Evolutionary conservation across 2,113 vertebrate genomes (phyloP).

Genomic region (Eolophus roseicapilla): DNA sequence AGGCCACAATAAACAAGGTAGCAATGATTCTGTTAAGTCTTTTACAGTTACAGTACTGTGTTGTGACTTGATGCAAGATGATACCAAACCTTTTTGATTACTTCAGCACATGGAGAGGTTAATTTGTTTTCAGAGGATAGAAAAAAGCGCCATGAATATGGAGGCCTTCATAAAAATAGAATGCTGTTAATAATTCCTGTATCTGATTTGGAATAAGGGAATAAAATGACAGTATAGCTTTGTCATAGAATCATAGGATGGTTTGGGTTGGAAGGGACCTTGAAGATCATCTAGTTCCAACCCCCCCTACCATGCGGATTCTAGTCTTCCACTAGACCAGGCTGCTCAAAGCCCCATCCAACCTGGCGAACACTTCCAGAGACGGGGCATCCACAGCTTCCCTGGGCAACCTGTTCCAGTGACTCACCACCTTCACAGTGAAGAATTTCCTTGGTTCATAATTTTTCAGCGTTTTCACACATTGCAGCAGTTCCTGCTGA

Average conservation of each 20-base stretch:
- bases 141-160: background rate
- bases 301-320: background rate
- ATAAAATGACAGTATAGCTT: background rate
- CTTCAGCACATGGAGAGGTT: background rate
- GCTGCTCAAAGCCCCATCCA: background rate
- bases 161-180: background rate
- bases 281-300: background rate
- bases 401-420: background rate
- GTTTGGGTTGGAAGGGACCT: background rate
- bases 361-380: background rate
- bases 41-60: background rate
- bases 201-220: background rate
- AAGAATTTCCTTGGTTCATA: background rate
- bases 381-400: background rate
- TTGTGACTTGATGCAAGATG: background rate
- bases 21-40: background rate
- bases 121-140: background rate
- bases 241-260: background rate
- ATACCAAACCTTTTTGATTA: background rate
- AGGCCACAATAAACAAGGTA: constrained; percentile 89
- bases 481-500: background rate
- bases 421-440: background rate
- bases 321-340: background rate
- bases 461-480: background rate
- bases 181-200: background rate